These are phyloP conservation scores for Notolepis coatsorum DNA, from an alignment of 2,797 vertebrate genomes.

Conservation along the genomic window DNA sequence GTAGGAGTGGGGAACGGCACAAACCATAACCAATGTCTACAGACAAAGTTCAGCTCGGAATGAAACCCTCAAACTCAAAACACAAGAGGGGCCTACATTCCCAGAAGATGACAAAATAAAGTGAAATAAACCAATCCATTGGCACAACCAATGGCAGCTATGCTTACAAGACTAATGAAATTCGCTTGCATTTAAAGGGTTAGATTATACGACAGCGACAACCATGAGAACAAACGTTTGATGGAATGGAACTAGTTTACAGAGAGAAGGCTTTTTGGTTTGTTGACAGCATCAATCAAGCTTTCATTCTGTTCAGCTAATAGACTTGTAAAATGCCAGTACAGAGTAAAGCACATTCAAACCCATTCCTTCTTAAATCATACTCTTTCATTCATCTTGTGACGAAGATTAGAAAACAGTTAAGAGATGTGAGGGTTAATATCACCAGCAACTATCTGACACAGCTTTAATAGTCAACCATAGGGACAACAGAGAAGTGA, in stretches of 20 bases:
- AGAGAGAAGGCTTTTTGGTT: slow-evolving; percentile 79
- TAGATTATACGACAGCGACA: slow-evolving; percentile 66
- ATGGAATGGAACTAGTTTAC: slow-evolving; percentile 67
- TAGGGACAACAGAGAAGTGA: slow-evolving; percentile 41
- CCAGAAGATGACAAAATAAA: slow-evolving; percentile 33
- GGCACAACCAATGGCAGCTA: slow-evolving; percentile 40
- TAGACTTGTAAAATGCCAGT: slow-evolving; percentile 55
- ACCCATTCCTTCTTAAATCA: slow-evolving; percentile 31
- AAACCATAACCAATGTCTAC: slow-evolving; percentile 9
- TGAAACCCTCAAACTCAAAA: slow-evolving; percentile 22
- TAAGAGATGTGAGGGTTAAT: slow-evolving; percentile 48
- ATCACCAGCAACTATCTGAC: slow-evolving; percentile 37
- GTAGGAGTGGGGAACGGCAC: slow-evolving; percentile 24
- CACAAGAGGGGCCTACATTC: slow-evolving; percentile 36
- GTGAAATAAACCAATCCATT: slow-evolving; percentile 40
- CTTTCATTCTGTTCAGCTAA: slow-evolving; percentile 59
- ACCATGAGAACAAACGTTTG: slow-evolving; percentile 53
- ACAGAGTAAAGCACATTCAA: slow-evolving; percentile 54
- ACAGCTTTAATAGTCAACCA: slow-evolving; percentile 51
- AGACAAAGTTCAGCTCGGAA: slow-evolving; percentile 1
- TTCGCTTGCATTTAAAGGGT: slow-evolving; percentile 72
- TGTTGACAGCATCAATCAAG: slow-evolving; percentile 64
- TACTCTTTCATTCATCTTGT: slow-evolving; percentile 51
- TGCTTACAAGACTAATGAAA: slow-evolving; percentile 46
- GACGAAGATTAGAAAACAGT: slow-evolving; percentile 54